Evolutionary conservation across 2,113 vertebrate genomes (phyloP).

Genomic region (Bos indicus): DNA sequence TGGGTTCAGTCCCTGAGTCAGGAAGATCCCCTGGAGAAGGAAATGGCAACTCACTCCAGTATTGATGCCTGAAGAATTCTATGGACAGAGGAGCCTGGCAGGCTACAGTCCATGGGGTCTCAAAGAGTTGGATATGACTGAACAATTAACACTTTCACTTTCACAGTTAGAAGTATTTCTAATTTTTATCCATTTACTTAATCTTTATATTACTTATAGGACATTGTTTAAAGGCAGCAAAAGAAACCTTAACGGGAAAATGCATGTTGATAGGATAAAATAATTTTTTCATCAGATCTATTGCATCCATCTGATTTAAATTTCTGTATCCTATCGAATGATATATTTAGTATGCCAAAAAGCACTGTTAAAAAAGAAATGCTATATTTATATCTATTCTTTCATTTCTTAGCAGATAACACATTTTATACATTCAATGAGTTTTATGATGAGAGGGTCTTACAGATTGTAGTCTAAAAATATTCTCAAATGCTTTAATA

Average conservation of each 20-base stretch:
- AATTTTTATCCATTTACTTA: conserved; percentile 15
- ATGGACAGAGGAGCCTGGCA: neutral
- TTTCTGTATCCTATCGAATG: neutral
- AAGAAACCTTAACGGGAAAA: neutral
- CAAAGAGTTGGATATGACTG: neutral
- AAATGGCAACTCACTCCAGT: neutral
- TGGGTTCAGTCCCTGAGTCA: neutral
- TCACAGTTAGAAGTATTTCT: neutral
- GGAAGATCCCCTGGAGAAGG: neutral
- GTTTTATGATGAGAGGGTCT: neutral
- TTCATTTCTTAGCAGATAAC: neutral
- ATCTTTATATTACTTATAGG: neutral
- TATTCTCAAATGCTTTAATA: neutral
- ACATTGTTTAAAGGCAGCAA: neutral
- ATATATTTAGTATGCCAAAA: neutral
- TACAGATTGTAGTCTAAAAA: neutral
- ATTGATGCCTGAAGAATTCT: neutral
- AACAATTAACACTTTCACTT: neutral
- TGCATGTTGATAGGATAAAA: neutral
- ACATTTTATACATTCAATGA: neutral
- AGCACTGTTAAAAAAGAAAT: neutral
- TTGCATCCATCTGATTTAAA: neutral
- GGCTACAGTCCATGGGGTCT: neutral
- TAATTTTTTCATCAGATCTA: neutral
- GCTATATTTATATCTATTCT: neutral